phyloP scores from a whole-genome alignment of 2,888 invertebrate species.

The Apoderus coryli region DNA sequence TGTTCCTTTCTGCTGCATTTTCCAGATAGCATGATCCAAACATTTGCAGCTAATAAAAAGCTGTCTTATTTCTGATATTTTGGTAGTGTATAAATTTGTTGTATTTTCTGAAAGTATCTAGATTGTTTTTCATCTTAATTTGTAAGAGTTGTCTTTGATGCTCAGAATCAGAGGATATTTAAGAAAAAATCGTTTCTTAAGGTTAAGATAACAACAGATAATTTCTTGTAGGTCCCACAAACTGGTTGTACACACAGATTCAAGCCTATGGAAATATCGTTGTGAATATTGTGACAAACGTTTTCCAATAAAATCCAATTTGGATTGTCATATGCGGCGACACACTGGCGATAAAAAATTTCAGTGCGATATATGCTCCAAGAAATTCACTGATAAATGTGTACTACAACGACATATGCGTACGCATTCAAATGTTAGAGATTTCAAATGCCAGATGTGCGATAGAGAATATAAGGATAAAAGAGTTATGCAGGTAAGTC shows the following conservation, averaged over 20 bases:
- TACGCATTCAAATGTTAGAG: slow-evolving; percentile 23
- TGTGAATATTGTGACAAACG: slow-evolving; percentile 22
- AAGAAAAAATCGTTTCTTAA: no score
- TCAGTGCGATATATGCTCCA: slow-evolving; percentile 23
- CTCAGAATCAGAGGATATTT: no score
- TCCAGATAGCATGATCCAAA: no score
- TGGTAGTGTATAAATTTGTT: no score
- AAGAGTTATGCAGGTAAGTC: slow-evolving; percentile 18
- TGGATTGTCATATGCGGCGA: slow-evolving; percentile 23
- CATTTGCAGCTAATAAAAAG: no score
- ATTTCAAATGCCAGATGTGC: slow-evolving; percentile 35
- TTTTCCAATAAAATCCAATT: slow-evolving; percentile 26
- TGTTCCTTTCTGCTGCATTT: no score
- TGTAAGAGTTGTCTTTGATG: no score
- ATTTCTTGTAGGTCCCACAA: slow-evolving; percentile 22
- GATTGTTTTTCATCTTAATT: no score
- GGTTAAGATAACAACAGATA: no score
- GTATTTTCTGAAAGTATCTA: no score
- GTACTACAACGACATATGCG: slow-evolving; percentile 23
- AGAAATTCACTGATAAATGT: slow-evolving; percentile 22
- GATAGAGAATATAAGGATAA: slow-evolving; percentile 37
- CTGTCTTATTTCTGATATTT: no score
- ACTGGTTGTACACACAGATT: slow-evolving; percentile 25
- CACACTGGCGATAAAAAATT: slow-evolving; percentile 24
- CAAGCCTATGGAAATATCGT: slow-evolving; percentile 24